Percentiles rank a stretch among this genome's conserved stretches.
These are phyloP conservation scores for Athrips mouffetella DNA, from an alignment of 2,888 invertebrate species.

Conservation along the genomic window DNA sequence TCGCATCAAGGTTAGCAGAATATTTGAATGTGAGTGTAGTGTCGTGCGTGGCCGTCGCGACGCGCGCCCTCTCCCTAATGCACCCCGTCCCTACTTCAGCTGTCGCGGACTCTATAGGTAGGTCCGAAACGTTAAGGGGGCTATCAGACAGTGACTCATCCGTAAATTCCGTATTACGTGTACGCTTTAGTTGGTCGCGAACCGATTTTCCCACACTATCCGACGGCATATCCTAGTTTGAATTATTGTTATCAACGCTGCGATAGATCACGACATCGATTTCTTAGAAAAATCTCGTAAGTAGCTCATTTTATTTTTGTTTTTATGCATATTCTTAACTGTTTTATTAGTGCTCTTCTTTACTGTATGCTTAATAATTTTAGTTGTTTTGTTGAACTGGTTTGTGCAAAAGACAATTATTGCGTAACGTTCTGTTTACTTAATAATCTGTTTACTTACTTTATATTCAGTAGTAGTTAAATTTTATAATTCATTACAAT, in stretches of 20 bases:
- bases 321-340: background rate
- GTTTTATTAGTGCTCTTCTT: background rate
- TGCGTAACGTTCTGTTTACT: too few species aligned
- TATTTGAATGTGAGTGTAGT: constrained; percentile 75
- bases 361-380: too few species aligned
- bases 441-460: too few species aligned
- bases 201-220: constrained; percentile 9
- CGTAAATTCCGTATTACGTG: constrained; percentile 37
- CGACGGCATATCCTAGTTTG: constrained; percentile 1
- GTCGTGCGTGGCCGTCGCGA: constrained; percentile 47
- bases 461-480: too few species aligned
- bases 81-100: constrained; percentile 53
- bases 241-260: constrained; percentile 1
- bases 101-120: constrained; percentile 66
- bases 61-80: constrained; percentile 57
- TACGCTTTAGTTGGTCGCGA: constrained; percentile 3
- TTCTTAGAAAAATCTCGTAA: constrained; percentile 5
- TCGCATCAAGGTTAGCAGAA: constrained; percentile 78
- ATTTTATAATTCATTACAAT: too few species aligned
- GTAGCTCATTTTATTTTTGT: background rate
- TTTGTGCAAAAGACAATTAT: too few species aligned
- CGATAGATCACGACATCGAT: constrained; percentile 7
- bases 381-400: too few species aligned
- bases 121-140: constrained; percentile 53
- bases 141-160: constrained; percentile 54